Base-by-base conservation (phyloP, 2,888 invertebrate genomes). In the Phortica okadai region DNA sequence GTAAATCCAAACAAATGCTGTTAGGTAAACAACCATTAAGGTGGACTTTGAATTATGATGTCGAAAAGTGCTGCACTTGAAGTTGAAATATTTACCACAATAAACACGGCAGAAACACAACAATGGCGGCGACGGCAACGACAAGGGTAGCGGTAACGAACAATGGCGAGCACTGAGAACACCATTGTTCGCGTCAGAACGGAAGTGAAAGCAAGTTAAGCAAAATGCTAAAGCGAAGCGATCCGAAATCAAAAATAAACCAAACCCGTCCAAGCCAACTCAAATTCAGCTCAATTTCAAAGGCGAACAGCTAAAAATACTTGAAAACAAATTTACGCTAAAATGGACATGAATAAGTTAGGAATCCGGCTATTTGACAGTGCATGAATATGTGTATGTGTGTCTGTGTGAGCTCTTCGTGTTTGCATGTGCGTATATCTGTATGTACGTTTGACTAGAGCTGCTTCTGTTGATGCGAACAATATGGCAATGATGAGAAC, bases 271-370 rank as follows among this genome's bases (percentile, higher is more conserved):
- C 73, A 67, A 76, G 33, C 33, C 33, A 33, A 33, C 3, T 33
- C 33, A 78, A 78, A 72, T 6, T 25, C 25, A 59, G 69, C 16
- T 21, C 2, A 41, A 45, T 11, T 50, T 6, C 10, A 50, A 70
- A 41, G 21, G 50, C 25, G 21, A 42, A 67, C 44, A 50, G 25
- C 25, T 54, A 70, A 54, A 70, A 70, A 76, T 77, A 74, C 81
- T 79, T 72, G 69, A 83, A 82, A 81, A 81, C 75, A 80, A 82
- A 82, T 82, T 85, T 80, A 83, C 84, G 81, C 83, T 80, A 83
- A 86, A 86, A 81, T 83, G 83, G 78, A 83, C 82, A 84, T 84
- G 85, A 85, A 86, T 86, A 85, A 81, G 84, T 85, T 85, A 82
- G 79, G 77, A 78, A 67, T 6, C 41, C 67, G 44, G 67, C n/a